A percentile compares a stretch with the other conserved stretches of the same genome.
These are phyloP conservation scores for Drosophila bipectinata DNA, from an alignment of 1,140 invertebrate species.

Conservation along the genomic window DNA sequence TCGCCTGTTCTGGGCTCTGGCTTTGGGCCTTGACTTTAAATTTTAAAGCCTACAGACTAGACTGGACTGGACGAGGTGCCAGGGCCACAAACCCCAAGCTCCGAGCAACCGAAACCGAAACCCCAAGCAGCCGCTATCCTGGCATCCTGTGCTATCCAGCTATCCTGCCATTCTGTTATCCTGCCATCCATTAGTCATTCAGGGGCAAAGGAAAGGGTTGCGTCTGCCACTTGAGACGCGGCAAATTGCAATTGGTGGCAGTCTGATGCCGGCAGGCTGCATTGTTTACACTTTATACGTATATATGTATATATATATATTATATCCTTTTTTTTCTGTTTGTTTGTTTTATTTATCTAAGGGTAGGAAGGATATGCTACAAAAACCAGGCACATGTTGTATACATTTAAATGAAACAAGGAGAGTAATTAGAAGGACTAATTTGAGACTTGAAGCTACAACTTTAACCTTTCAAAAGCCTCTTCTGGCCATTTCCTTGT, in stretches of 20 bases:
- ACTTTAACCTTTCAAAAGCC: no score
- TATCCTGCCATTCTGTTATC: conserved; percentile 9
- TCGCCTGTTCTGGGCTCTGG: conserved; percentile 20
- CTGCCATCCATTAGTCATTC: conserved; percentile 64
- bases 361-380: background rate
- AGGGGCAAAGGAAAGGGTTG: conserved; percentile 32
- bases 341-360: background rate
- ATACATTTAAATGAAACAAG: background rate
- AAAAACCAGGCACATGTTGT: background rate
- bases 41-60: conserved; percentile 42
- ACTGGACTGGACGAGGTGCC: conserved; percentile 26
- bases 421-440: background rate
- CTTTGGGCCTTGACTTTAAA: conserved; percentile 18
- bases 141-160: background rate
- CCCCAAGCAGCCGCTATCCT: conserved; percentile 9
- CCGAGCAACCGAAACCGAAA: conserved; percentile 18
- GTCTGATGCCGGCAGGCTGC: conserved; percentile 51
- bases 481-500: background rate
- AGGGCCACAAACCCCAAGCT: conserved; percentile 12
- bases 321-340: conserved; percentile 10
- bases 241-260: conserved; percentile 75
- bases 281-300: conserved; percentile 60
- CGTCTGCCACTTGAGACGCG: conserved; percentile 73
- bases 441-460: no score
- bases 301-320: conserved; percentile 14